These are phyloP conservation scores for Cosmia pyralina DNA, from an alignment of 2,888 invertebrate genomes.

Conservation along the genomic window DNA sequence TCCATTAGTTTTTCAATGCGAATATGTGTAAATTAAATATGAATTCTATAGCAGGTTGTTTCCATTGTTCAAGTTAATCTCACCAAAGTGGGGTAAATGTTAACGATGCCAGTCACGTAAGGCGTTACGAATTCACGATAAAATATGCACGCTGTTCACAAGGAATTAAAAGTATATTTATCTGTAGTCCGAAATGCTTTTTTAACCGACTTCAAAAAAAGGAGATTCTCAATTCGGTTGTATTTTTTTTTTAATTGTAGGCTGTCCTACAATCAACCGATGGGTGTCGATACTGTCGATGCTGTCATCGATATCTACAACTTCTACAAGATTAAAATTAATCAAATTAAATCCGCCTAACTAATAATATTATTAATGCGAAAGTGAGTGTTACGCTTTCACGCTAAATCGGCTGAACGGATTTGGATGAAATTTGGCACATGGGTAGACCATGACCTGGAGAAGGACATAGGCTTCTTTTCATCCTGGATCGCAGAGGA, in stretches of 20 bases:
- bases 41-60: constrained; percentile 71
- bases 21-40: constrained; percentile 78
- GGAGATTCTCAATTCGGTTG: too few species aligned
- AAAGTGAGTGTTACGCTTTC: too few species aligned
- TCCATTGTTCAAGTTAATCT: constrained; percentile 73
- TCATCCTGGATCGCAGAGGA: too few species aligned
- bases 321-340: background rate
- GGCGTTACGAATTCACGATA: constrained; percentile 46
- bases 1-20: constrained; percentile 80
- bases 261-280: too few species aligned
- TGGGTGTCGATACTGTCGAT: too few species aligned
- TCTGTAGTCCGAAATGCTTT: constrained; percentile 37
- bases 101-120: constrained; percentile 72
- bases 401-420: too few species aligned
- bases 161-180: constrained; percentile 51
- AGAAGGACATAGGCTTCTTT: too few species aligned
- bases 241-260: too few species aligned
- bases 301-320: background rate
- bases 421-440: too few species aligned
- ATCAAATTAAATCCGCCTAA: constrained; percentile 18
- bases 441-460: too few species aligned
- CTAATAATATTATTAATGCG: too few species aligned
- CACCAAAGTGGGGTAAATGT: constrained; percentile 64
- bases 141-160: constrained; percentile 42
- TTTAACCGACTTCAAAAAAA: constrained; percentile 48